Base-by-base conservation (phyloP, 2,113 vertebrate species). In the Dromas ardeola region DNA sequence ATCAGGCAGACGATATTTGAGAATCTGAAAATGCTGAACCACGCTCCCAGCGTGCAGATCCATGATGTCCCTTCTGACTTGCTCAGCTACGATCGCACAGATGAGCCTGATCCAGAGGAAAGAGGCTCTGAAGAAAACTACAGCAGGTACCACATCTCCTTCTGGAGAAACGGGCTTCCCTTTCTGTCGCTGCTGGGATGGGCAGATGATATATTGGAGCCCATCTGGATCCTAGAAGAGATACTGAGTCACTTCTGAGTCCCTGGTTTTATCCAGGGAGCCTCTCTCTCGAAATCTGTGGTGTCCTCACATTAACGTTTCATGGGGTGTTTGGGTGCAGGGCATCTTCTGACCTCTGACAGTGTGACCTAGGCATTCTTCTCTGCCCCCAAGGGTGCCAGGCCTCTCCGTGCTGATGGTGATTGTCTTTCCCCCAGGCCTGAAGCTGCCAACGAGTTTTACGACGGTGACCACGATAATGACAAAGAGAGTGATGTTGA, bases 401-500 rank as follows among this genome's bases (percentile, higher is more conserved):
- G 40, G n/a, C 42, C 74, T 95, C 36, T 56, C 74, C 91, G 91
- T 2, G 1, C 62, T 97, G 32, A 81, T n/a, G 25, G 5, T 18
- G 15, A 15, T 66, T 93, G n/a, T 88, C 72, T 92, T 42, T 81
- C 40, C 82, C 94, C n/a, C 97, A 99, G 99, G 97, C 99, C 99
- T 13, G 99, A 99, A 96, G 98, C 99, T 87, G 97, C 99, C 70
- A 99, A 99, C 7, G 99, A 99, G 87, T 99, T 99, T 93, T 99
- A 99, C 13, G 99, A 99, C 0, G 99, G 99, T 25, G 99, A 99
- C 97, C 99, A 99, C 8, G 99, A 99, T 98, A 99, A 99, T 0
- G 99, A 99, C 98, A 99, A 99, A 95, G 99, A 99, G 98, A 99
- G 99, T 1, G 99, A 99, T 0, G 99, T 99, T 50, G 99, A 99